A percentile compares a stretch with the other conserved stretches of the same genome.
phyloP scores from a whole-genome alignment of 2,888 invertebrate genomes.

The Sphaerophoria taeniata region DNA sequence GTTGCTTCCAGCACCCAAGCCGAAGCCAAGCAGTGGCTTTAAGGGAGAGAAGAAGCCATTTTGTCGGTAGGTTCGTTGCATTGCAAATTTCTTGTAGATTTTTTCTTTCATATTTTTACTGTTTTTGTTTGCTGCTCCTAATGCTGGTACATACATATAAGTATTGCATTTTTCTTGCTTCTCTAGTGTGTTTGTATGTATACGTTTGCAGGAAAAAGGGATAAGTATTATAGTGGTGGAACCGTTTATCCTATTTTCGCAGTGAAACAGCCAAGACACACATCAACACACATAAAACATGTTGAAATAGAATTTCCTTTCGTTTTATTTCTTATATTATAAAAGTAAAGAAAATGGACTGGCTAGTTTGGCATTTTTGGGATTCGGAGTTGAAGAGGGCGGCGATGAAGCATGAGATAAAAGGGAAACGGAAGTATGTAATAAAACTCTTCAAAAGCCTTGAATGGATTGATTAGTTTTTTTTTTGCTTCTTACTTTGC shows the following conservation, averaged over 20 bases:
- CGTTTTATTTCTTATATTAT: conserved; percentile 34
- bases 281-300: conserved; percentile 55
- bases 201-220: not conserved
- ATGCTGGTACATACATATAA: no score
- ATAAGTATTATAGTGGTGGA: conserved; percentile 48
- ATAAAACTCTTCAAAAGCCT: conserved; percentile 63
- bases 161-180: conserved; percentile 13
- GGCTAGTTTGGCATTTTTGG: conserved; percentile 19
- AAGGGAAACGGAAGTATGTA: conserved; percentile 54
- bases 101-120: not conserved
- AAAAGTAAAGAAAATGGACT: conserved; percentile 36
- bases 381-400: not conserved
- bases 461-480: conserved; percentile 49
- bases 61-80: conserved; percentile 31
- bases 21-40: not conserved
- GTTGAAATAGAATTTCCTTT: conserved; percentile 62
- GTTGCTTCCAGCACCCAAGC: not conserved
- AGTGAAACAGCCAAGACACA: conserved; percentile 9
- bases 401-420: conserved; percentile 3
- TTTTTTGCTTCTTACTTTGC: conserved; percentile 4
- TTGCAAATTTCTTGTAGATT: not conserved
- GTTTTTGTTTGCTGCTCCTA: conserved; percentile 5
- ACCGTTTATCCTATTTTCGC: conserved; percentile 60
- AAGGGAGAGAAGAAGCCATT: conserved; percentile 1
- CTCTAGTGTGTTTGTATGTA: not conserved